Percentiles rank a stretch among this genome's conserved stretches.
Conservation (phyloP, 1,140 invertebrate species). For the Probaryconus sp. region DNA sequence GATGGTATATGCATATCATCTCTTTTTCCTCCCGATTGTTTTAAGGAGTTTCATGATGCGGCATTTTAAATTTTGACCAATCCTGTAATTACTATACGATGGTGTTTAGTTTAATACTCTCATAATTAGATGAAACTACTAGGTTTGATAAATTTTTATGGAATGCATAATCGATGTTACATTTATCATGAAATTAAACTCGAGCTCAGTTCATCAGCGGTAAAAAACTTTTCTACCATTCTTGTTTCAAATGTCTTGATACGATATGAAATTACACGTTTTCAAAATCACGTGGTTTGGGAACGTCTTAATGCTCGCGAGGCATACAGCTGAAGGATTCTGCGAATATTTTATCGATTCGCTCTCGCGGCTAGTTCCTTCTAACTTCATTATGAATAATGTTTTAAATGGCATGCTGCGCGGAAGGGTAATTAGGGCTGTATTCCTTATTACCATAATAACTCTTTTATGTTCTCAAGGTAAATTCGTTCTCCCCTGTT, state of each 20-base stretch:
- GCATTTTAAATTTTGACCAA: too few species aligned
- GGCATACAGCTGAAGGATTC: not conserved
- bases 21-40: too few species aligned
- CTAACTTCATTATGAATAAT: conserved; percentile 49
- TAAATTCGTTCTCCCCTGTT: conserved; percentile 34
- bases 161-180: too few species aligned
- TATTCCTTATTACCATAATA: conserved; percentile 73
- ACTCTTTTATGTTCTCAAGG: conserved; percentile 68
- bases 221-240: too few species aligned
- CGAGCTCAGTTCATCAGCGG: too few species aligned
- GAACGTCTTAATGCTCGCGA: conserved; percentile 45
- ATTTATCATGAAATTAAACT: too few species aligned
- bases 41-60: too few species aligned
- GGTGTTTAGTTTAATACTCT: too few species aligned
- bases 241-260: conserved; percentile 1
- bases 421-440: conserved; percentile 66
- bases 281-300: conserved; percentile 23
- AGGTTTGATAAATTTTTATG: too few species aligned
- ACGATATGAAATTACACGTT: conserved; percentile 45
- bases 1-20: too few species aligned
- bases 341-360: conserved; percentile 45
- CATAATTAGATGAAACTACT: too few species aligned
- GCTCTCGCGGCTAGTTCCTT: conserved; percentile 37
- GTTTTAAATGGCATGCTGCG: conserved; percentile 35
- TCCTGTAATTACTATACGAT: too few species aligned